Evolutionary conservation across 2,113 vertebrate species (phyloP).

Genomic region (Rhinopithecus roxellana): DNA sequence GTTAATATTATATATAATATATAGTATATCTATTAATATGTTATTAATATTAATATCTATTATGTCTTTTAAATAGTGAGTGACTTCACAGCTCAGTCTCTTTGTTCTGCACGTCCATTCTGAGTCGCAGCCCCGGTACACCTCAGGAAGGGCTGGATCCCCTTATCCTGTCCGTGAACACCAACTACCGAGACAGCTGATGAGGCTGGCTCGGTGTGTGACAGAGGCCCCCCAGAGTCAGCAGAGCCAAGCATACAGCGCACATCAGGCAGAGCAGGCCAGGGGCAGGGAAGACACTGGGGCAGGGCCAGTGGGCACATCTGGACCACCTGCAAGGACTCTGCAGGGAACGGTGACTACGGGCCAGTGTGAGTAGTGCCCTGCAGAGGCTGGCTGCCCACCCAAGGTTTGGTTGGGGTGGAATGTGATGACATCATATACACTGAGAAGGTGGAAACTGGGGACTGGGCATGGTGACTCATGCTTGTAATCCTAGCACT

Average conservation of each 20-base stretch:
- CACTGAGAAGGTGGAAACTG: accelerated
- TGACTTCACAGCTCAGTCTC: background rate
- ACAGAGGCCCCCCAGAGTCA: background rate
- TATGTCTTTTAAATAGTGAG: background rate
- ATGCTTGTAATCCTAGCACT: no score
- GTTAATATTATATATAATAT: no score
- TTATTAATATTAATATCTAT: no score
- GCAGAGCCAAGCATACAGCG: accelerated
- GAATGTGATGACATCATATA: background rate
- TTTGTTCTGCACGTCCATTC: background rate
- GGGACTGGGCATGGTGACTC: no score
- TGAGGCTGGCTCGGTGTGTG: no score
- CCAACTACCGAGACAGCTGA: background rate
- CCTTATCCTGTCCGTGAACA: background rate
- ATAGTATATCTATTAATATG: no score
- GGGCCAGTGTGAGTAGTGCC: background rate
- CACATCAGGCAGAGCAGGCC: no score
- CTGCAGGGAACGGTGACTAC: no score
- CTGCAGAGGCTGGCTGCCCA: no score
- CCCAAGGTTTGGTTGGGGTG: background rate
- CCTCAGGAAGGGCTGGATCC: no score
- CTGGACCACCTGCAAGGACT: background rate
- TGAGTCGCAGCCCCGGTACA: background rate
- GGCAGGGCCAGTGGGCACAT: no score
- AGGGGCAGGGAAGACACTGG: accelerated